A percentile compares a stretch with the other conserved stretches of the same genome.
phyloP scores from a whole-genome alignment of 2,888 invertebrate genomes.

The Drosophila colorata region DNA sequence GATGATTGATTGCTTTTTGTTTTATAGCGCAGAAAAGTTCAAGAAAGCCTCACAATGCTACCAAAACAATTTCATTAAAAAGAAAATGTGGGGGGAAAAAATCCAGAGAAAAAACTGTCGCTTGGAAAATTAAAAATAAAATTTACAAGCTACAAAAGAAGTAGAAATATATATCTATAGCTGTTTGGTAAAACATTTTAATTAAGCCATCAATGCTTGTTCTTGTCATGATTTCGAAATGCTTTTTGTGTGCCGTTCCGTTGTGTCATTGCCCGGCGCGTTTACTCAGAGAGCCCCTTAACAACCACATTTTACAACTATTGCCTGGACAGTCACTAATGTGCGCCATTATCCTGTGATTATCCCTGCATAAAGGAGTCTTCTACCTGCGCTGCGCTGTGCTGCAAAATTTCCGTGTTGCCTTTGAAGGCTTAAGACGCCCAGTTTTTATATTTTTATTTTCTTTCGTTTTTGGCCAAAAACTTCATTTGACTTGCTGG shows the following conservation, averaged over 20 bases:
- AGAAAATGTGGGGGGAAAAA: conserved; percentile 24
- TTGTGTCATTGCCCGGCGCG: conserved; percentile 46
- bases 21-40: conserved; percentile 62
- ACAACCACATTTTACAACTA: background rate
- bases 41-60: conserved; percentile 65
- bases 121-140: conserved; percentile 21
- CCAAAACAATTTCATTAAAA: conserved; percentile 73
- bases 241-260: conserved; percentile 48
- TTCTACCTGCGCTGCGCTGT: conserved; percentile 21
- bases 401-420: conserved; percentile 37
- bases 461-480: conserved; percentile 5
- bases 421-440: conserved; percentile 42
- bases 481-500: conserved; percentile 57
- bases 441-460: conserved; percentile 14
- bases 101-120: conserved; percentile 58
- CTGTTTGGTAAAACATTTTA: conserved; percentile 67
- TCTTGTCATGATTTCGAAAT: conserved; percentile 43
- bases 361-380: conserved; percentile 61
- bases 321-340: conserved; percentile 62
- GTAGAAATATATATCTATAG: conserved; percentile 2
- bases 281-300: background rate
- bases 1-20: conserved; percentile 83
- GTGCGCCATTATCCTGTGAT: conserved; percentile 80
- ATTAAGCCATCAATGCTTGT: conserved; percentile 78
- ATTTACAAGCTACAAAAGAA: conserved; percentile 16